phyloP scores from a whole-genome alignment of 1,140 invertebrate genomes.

The Latrodectus geometricus region DNA sequence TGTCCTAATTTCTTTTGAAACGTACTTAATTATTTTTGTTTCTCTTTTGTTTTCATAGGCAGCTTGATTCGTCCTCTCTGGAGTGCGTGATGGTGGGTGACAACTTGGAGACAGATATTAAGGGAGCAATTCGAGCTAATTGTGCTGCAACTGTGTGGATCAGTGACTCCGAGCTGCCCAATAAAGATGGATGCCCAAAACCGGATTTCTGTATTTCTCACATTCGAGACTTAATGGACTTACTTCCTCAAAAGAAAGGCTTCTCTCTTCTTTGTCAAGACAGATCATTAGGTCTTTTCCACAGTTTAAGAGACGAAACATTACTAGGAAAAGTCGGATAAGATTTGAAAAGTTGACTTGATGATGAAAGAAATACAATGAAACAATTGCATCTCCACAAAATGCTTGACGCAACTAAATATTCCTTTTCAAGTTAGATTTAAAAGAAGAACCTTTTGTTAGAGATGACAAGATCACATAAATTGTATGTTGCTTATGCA shows the following conservation, averaged over 20 bases:
- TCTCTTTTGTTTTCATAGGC: constrained; percentile 67
- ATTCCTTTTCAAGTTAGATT: background rate
- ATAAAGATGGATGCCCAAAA: constrained; percentile 40
- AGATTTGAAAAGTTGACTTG: background rate
- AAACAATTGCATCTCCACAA: background rate
- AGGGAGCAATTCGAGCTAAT: constrained; percentile 80
- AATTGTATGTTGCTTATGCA: background rate
- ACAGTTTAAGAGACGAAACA: constrained; percentile 40
- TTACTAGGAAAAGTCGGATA: background rate
- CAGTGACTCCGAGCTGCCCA: constrained; percentile 67
- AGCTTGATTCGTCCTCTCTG: constrained; percentile 77
- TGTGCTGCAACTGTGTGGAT: constrained; percentile 84
- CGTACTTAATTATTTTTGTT: background rate
- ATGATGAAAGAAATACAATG: background rate
- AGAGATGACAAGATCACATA: background rate
- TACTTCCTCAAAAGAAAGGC: constrained; percentile 38
- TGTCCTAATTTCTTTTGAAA: no score
- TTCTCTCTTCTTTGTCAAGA: constrained; percentile 23
- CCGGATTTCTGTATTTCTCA: constrained; percentile 66
- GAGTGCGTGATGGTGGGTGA: constrained; percentile 88
- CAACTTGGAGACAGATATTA: constrained; percentile 86
- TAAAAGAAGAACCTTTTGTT: background rate
- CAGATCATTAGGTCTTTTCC: constrained; percentile 11
- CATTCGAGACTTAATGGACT: constrained; percentile 49
- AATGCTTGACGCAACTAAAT: background rate